Evolutionary conservation across 2,113 vertebrate genomes (phyloP).

Genomic region (Pimephales promelas): DNA sequence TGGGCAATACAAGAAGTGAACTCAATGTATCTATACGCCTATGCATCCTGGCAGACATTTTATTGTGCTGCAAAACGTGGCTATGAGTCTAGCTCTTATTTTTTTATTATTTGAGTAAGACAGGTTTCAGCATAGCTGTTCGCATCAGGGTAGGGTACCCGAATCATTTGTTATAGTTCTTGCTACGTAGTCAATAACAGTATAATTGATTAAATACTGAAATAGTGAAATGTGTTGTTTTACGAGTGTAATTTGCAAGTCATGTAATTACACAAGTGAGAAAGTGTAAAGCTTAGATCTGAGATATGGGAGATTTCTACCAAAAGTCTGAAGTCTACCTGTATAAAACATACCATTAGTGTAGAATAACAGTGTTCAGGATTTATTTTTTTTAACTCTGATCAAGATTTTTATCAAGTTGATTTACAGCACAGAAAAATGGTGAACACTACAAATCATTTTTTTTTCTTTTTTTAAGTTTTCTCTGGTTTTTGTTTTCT

Average conservation of each 20-base stretch:
- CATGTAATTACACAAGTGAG: neutral
- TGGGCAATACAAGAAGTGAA: neutral
- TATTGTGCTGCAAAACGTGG: no score
- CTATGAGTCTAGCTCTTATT: neutral
- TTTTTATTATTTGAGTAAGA: neutral
- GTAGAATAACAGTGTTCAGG: neutral
- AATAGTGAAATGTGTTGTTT: slow-evolving; percentile 1
- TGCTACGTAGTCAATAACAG: neutral
- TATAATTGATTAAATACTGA: slow-evolving; percentile 14
- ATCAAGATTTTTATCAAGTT: neutral
- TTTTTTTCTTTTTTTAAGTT: neutral
- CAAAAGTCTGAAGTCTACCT: neutral
- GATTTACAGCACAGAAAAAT: neutral
- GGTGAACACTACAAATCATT: neutral
- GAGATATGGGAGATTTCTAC: neutral
- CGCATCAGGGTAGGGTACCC: neutral
- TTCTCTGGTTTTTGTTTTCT: slow-evolving; percentile 27
- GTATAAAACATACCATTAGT: neutral
- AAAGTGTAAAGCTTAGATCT: neutral
- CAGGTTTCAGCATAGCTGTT: neutral
- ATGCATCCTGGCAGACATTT: neutral
- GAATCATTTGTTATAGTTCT: neutral
- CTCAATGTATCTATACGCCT: neutral
- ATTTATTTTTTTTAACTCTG: neutral
- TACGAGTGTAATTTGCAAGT: slow-evolving; percentile 3